A percentile compares a stretch with the other conserved stretches of the same genome.
phyloP scores from a whole-genome alignment of 2,113 vertebrate species.

The Nyctereutes procyonoides region DNA sequence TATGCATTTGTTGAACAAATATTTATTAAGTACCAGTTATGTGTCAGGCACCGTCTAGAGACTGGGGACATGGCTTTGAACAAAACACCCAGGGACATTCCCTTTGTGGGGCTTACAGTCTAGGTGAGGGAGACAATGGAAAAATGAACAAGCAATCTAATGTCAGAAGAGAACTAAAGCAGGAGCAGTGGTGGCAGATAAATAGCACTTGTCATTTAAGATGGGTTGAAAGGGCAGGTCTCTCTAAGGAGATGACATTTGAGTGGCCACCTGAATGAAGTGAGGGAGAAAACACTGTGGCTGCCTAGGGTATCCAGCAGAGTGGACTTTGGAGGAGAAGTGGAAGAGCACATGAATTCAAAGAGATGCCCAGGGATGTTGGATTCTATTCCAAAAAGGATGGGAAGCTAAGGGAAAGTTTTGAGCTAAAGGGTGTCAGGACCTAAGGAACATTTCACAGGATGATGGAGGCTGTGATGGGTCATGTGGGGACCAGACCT shows the following conservation, averaged over 20 bases:
- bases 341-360: neutral
- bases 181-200: neutral
- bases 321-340: neutral
- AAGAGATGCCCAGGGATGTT: neutral
- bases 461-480: neutral
- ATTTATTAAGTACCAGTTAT: neutral
- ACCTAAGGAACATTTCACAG: neutral
- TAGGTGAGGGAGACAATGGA: neutral
- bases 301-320: neutral
- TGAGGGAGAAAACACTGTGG: neutral
- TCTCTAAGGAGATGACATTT: conserved; percentile 47
- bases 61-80: neutral
- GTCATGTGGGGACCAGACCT: neutral
- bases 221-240: neutral
- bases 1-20: neutral
- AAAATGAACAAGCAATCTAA: neutral
- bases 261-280: neutral
- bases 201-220: conserved; percentile 25
- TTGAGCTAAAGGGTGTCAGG: neutral
- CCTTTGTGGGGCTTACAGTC: neutral
- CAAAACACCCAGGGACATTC: neutral
- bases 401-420: neutral
- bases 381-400: neutral
- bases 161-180: neutral
- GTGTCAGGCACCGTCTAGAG: neutral